Base-by-base conservation (phyloP, 2,113 vertebrate species). In the Nansenia antarctica region DNA sequence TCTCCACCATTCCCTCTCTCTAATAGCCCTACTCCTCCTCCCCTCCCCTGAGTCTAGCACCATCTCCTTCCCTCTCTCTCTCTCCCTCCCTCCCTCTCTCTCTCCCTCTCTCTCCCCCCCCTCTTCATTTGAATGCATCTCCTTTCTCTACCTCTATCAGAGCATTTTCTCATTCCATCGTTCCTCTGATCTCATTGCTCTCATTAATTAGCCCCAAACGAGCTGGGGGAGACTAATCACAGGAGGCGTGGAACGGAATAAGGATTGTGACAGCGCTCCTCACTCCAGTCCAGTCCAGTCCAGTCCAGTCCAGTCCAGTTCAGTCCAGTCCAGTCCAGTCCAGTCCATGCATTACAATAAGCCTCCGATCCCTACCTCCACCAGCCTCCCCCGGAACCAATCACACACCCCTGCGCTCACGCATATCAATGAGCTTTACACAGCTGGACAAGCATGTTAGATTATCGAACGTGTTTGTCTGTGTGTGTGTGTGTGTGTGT, bases 1-100 rank as follows among this genome's bases (percentile, higher is more conserved):
- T 80, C 77, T 82, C 79, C 83, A n/a, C n/a, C n/a, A n/a, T n/a
- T 83, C 71, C 75, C 77, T 72, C 81, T 81, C 86, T 86, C 80
- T 80, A 70, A n/a, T n/a, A n/a, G n/a, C 63, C 67, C 70, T 72
- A 67, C 70, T 82, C 77, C 55, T 73, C 82, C 77, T 82, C 79
- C 83, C n/a, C n/a, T n/a, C 82, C 71, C 75, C 77, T 72, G 80
- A 83, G 84, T 86, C 80, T 80, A 83, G 5, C 26, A 85, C 71
- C 59, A 53, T 9, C 72, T 72, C 69, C 77, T 77, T 77, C 72
- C 73, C 29, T 58, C 55, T 39, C 42, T 20, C 35, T 15, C 47
- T 3, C 32, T 0, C 26, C 26, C 18, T 31, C 29, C 18, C 55
- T 18, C 57, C 15, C 30, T 15, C 26, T 59, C 27, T 30, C 11